Evolutionary conservation across 2,113 vertebrate genomes (phyloP).

Genomic region (Stercorarius parasiticus): DNA sequence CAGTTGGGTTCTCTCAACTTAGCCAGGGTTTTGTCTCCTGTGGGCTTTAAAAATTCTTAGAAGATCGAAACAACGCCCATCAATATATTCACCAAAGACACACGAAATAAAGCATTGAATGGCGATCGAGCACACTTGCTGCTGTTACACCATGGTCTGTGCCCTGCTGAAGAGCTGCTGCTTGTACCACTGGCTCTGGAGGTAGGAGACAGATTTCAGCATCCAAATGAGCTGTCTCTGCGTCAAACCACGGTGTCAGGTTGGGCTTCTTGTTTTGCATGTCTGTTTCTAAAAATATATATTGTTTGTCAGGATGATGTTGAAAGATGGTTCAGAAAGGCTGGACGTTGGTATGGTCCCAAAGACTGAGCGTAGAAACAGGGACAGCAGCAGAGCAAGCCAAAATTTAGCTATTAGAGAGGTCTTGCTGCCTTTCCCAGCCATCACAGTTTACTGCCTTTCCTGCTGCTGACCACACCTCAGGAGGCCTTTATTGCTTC

Average conservation of each 20-base stretch:
- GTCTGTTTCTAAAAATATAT: neutral
- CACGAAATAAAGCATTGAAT: neutral
- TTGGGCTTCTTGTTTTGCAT: neutral
- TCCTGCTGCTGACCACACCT: neutral
- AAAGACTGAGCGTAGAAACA: neutral
- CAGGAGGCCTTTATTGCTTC: neutral
- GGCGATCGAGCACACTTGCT: neutral
- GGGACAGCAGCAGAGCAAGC: neutral
- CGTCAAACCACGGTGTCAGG: neutral
- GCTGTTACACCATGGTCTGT: neutral
- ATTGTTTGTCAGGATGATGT: neutral
- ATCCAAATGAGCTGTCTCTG: neutral
- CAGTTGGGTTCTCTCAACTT: neutral
- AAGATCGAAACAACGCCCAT: neutral
- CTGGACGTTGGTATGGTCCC: neutral
- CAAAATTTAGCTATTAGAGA: neutral
- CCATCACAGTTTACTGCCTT: neutral
- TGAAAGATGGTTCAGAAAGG: neutral
- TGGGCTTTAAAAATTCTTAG: conserved; percentile 13
- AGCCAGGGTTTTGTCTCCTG: neutral
- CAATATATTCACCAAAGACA: neutral
- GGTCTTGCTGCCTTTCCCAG: neutral
- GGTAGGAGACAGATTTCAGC: neutral
- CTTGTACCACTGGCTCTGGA: neutral
- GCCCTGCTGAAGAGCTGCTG: neutral